Base-by-base conservation (phyloP, 2,797 vertebrate genomes). In the Simalia tracyae region DNA sequence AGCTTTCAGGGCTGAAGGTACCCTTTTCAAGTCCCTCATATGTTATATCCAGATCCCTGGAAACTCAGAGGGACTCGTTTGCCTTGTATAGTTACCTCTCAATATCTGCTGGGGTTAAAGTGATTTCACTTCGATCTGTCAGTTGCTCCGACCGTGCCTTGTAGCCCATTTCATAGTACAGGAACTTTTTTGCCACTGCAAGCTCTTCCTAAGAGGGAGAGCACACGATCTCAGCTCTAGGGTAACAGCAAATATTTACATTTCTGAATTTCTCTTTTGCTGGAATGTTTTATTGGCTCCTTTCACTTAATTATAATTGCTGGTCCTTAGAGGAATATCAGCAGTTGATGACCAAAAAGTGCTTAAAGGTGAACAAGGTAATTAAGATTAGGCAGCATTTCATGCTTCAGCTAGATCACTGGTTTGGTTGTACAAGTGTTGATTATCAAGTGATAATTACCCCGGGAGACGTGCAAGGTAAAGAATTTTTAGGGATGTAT, bases 141-240 rank as follows among this genome's bases (percentile, higher is more conserved):
- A 99, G 96, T 92, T 99, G 99, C 88, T 99, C 99, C 0, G 98
- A 98, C 17, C 98, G 98, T 50, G 98, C 98, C 96, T 99, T 99
- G 97, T 99, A 99, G 96, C 99, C 99, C 99, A 99, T 99, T 97
- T 99, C 99, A 0, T 98, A 98, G 94, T 99, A 98, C 7, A 99
- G 96, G 90, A 99, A 99, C 89, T 96, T 98, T 95, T 93, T 98
- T 0, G 99, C 99, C 0, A 97, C 96, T 88, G 98, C 98, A 1
- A 99, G 97, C 97, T 99, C 98, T 22, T 98, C 98, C 99, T 99
- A 89, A 92, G 94, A 93, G 0, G 93, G 87, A 94, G 24, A 89
- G 93, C 54, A 93, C 59, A 63, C 0, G 8, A 92, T 61, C 63
- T 94, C 94, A 95, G 1, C 61, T 66, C 61, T 91, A 93, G 68